Evolutionary conservation across 2,113 vertebrate genomes (phyloP).

Genomic region (Tyto alba): DNA sequence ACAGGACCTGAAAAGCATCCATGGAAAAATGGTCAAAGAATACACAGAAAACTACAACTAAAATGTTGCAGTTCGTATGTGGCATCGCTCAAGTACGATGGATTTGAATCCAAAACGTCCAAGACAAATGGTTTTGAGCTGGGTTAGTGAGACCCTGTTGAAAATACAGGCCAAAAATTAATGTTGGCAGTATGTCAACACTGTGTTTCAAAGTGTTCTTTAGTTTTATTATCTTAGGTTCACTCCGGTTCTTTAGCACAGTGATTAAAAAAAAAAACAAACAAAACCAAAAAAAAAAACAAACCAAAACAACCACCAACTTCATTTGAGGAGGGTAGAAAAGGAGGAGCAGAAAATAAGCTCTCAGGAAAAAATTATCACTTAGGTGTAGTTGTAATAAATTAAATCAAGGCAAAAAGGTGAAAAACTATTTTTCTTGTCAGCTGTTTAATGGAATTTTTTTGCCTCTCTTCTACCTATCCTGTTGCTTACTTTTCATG

Average conservation of each 20-base stretch:
- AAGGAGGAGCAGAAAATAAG: background rate
- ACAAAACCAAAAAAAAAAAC: too few species aligned
- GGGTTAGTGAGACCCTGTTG: background rate
- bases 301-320: rapidly evolving
- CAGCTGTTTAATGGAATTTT: background rate
- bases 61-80: background rate
- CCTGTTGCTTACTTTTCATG: background rate
- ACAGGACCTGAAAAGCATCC: background rate
- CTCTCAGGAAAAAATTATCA: background rate
- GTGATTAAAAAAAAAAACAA: background rate
- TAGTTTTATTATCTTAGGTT: background rate
- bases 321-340: background rate
- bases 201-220: background rate
- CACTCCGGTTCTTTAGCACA: background rate
- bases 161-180: background rate
- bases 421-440: background rate
- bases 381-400: background rate
- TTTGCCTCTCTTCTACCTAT: background rate
- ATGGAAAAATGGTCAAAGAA: background rate
- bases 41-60: background rate
- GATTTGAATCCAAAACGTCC: background rate
- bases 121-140: background rate
- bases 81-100: background rate
- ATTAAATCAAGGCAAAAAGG: background rate
- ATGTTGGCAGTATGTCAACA: background rate